Percentiles rank a stretch among this genome's conserved stretches.
Conservation (phyloP, 2,797 vertebrate species). For the Cuculus canorus region DNA sequence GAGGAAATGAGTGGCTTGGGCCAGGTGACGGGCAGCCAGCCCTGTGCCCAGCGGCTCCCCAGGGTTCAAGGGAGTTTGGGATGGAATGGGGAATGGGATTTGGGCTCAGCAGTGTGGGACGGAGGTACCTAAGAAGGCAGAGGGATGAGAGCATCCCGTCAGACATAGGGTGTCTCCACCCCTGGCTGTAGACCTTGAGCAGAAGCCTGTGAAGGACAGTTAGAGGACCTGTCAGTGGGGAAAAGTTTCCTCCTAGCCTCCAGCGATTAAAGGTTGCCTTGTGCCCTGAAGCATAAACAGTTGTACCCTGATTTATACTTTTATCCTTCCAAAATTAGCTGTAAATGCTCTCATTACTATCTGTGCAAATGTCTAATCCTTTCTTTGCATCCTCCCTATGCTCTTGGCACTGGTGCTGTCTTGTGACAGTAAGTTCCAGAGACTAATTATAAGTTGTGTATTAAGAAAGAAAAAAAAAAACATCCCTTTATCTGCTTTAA, state of each 20-base stretch:
- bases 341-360: background rate
- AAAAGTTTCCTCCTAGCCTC: background rate
- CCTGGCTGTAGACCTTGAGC: background rate
- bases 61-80: background rate
- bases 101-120: background rate
- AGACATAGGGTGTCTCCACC: background rate
- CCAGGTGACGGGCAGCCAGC: background rate
- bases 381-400: background rate
- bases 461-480: background rate
- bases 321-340: conserved; percentile 12
- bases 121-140: background rate
- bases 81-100: background rate
- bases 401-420: conserved; percentile 15
- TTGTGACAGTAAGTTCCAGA: conserved; percentile 32
- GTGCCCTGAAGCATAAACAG: background rate
- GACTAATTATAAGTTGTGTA: conserved; percentile 20
- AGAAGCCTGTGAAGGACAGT: background rate
- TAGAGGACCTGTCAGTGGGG: background rate
- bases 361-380: conserved; percentile 24
- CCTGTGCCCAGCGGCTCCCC: background rate
- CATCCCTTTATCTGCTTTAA: background rate
- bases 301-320: background rate
- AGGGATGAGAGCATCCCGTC: background rate
- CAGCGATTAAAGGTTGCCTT: background rate
- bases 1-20: conserved; percentile 18